Evolutionary conservation across 2,888 invertebrate species (phyloP), one percentile per base, ranked within the genome.

Genomic region (Chouioia cunea): DNA sequence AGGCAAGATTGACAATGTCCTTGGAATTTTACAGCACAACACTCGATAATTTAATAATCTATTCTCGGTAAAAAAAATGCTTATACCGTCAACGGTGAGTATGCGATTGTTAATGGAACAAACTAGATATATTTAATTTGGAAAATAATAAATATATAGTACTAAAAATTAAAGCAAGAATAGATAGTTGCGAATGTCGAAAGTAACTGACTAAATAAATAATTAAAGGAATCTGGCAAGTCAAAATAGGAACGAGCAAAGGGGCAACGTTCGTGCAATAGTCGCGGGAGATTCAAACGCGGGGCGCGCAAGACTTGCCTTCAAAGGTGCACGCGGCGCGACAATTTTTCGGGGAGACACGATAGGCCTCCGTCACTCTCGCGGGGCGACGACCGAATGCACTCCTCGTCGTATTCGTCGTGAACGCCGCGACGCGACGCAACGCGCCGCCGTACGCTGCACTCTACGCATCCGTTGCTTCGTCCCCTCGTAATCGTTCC

Each of bases 301-400:
- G 22, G 16, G 12, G 46, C 50, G n/a, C 48, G 20, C 43, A 36
- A 43, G 57, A 4, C 23, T 36, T 18, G 18, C n/a, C 43, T 4
- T 20, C 44, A 18, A 15, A 18, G 52, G 43, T 52, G 59, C 52
- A 43, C 52, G 36, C 27, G 20, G n/a, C 36, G 48, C 44, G 52
- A 22, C 53, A 36, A 36, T 12, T 36, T 36, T 36, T 36, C 36
- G 4, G 46, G 58, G 46, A 46, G 56, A 14, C 18, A 48, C 73
- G 76, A 67, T 74, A 75, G 75, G 76, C 75, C 74, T 77, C 68
- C 62, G 71, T 65, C 73, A 71, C 67, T 72, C 69, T 73, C 57
- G 65, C 70, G 73, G 77, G 75, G 70, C 78, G 75, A 74, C 74
- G 73, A 78, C 77, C 77, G 80, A 82, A 81, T 82, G 79, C 77